Evolutionary conservation across 2,113 vertebrate species (phyloP).

Genomic region (Proterorhinus semilunaris): DNA sequence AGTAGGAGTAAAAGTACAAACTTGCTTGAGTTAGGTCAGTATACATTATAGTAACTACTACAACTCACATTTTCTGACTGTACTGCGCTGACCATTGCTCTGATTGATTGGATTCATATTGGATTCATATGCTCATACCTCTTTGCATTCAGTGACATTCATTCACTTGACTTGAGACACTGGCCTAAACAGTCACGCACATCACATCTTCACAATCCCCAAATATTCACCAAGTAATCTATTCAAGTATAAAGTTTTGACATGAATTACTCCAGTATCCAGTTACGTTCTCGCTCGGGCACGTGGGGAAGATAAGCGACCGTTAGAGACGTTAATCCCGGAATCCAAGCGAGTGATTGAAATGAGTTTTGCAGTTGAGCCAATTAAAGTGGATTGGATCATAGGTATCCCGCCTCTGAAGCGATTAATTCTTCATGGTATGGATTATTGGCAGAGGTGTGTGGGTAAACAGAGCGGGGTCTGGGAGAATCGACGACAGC

Average conservation of each 20-base stretch:
- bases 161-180: too few relatives aligned
- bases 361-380: conserved; percentile 11
- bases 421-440: conserved; percentile 20
- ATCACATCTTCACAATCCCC: too few relatives aligned
- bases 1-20: too few relatives aligned
- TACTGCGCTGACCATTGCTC: too few relatives aligned
- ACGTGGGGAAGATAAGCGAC: background rate
- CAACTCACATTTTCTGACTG: too few relatives aligned
- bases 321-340: background rate
- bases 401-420: conserved; percentile 8
- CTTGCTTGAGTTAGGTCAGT: too few relatives aligned
- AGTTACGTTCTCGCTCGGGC: background rate
- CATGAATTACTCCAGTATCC: background rate
- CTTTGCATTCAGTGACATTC: too few relatives aligned
- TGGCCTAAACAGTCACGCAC: too few relatives aligned
- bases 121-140: too few relatives aligned
- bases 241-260: background rate
- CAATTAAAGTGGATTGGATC: conserved; percentile 24
- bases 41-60: too few relatives aligned
- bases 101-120: too few relatives aligned
- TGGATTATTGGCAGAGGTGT: conserved; percentile 19
- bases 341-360: background rate
- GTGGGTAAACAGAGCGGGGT: conserved; percentile 48
- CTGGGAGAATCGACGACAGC: conserved; percentile 53
- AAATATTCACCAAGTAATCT: background rate